phyloP scores from a whole-genome alignment of 2,113 vertebrate species.

The Tretioscincus oriximinensis region DNA sequence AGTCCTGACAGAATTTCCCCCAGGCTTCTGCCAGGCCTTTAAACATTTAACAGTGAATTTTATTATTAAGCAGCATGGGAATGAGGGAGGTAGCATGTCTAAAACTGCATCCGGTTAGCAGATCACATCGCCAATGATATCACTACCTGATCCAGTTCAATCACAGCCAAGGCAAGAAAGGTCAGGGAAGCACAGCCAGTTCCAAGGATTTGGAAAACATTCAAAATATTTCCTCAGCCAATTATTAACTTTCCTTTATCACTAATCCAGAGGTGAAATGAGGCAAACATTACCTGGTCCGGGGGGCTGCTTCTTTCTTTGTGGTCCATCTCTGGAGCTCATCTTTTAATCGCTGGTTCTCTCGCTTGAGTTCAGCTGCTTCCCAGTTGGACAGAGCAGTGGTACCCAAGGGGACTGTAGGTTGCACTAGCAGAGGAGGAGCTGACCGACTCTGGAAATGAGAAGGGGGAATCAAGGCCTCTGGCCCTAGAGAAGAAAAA shows the following conservation, averaged over 20 bases:
- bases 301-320: neutral
- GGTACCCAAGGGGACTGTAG: neutral
- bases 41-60: too few relatives aligned
- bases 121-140: too few relatives aligned
- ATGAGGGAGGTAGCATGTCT: too few relatives aligned
- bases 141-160: too few relatives aligned
- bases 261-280: neutral
- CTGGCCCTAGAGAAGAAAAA: slow-evolving; percentile 36
- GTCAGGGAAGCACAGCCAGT: too few relatives aligned
- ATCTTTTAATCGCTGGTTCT: slow-evolving; percentile 38
- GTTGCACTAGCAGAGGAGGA: slow-evolving; percentile 16
- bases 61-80: too few relatives aligned
- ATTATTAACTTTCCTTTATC: neutral
- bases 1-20: too few relatives aligned
- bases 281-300: slow-evolving; percentile 30
- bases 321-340: slow-evolving; percentile 31
- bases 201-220: too few relatives aligned
- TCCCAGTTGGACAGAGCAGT: neutral
- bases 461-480: slow-evolving; percentile 64
- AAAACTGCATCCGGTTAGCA: too few relatives aligned
- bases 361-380: slow-evolving; percentile 36
- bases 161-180: too few relatives aligned
- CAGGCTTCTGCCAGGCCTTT: too few relatives aligned
- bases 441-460: slow-evolving; percentile 62
- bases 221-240: too few relatives aligned